These are phyloP conservation scores for Rhinoraja longicauda DNA, from an alignment of 2,797 vertebrate species.

Conservation along the genomic window DNA sequence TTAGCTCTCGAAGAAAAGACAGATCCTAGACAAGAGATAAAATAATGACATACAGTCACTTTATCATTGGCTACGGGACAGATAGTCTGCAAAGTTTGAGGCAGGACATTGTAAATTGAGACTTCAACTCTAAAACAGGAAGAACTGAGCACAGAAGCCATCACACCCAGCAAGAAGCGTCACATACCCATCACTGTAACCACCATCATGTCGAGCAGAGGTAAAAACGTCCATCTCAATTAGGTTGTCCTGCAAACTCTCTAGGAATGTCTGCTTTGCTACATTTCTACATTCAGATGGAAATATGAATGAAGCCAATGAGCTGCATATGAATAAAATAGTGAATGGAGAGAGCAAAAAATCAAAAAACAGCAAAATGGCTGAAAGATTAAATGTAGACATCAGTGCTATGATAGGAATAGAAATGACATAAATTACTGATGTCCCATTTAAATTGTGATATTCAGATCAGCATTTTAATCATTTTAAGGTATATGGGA, in stretches of 20 bases:
- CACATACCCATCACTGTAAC: conserved; percentile 95
- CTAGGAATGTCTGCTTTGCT: conserved; percentile 99
- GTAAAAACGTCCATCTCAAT: conserved; percentile 99
- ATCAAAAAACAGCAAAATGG: conserved; percentile 35
- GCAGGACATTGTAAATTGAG: neutral
- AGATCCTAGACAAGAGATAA: neutral
- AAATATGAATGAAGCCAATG: conserved; percentile 87
- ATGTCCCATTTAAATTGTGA: conserved; percentile 34
- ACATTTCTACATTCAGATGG: conserved; percentile 98
- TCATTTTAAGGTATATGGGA: conserved; percentile 15
- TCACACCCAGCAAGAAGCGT: conserved; percentile 46
- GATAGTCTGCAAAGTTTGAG: neutral
- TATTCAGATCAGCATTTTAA: conserved; percentile 19
- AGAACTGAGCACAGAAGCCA: conserved; percentile 25
- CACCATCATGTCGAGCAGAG: conserved; percentile 82
- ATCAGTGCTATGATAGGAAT: conserved; percentile 23
- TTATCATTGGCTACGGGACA: neutral
- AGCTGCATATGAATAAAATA: conserved; percentile 73
- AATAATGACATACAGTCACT: neutral
- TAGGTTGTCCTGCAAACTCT: conserved; percentile 99
- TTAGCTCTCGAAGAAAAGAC: neutral
- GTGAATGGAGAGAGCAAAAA: conserved; percentile 33
- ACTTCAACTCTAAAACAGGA: conserved; percentile 30
- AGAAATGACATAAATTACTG: conserved; percentile 18
- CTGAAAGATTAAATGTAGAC: conserved; percentile 15